Percentiles rank a stretch among this genome's conserved stretches.
These are phyloP conservation scores for Trachelus iudaicus DNA, from an alignment of 2,888 invertebrate species.

Conservation along the genomic window DNA sequence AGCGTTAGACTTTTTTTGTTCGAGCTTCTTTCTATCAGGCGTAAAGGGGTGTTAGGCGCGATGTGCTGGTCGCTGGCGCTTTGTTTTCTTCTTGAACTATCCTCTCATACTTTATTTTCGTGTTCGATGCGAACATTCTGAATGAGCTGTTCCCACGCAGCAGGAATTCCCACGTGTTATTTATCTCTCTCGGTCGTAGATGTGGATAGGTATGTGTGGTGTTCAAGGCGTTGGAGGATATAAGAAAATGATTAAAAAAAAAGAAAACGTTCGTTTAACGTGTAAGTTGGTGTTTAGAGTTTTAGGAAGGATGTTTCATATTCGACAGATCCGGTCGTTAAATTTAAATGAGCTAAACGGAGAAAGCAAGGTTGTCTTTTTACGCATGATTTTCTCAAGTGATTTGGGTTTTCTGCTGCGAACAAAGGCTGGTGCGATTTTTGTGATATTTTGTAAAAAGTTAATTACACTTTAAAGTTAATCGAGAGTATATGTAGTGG, in stretches of 20 bases:
- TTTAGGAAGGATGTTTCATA: not conserved
- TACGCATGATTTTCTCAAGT: conserved; percentile 26
- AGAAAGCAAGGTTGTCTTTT: conserved; percentile 9
- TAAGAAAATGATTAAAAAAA: not conserved
- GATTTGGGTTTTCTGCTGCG: conserved; percentile 53
- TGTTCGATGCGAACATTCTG: conserved; percentile 1
- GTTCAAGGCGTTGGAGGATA: not conserved
- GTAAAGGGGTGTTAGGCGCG: conserved; percentile 19
- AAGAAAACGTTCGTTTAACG: not conserved
- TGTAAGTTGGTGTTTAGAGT: not conserved
- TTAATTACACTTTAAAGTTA: conserved; percentile 34
- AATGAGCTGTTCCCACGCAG: not conserved
- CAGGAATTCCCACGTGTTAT: not conserved
- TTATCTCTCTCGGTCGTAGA: not conserved
- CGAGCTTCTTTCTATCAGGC: not conserved
- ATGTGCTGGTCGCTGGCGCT: conserved; percentile 46
- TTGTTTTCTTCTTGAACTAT: conserved; percentile 5
- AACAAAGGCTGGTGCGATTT: conserved; percentile 63
- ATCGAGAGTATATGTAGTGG: conserved; percentile 31
- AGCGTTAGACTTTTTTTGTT: conserved; percentile 30
- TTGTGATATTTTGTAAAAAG: conserved; percentile 65
- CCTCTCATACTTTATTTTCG: not conserved
- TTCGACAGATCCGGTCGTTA: not conserved
- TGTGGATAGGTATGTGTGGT: not conserved
- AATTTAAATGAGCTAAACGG: conserved; percentile 2